Evolutionary conservation across 2,797 vertebrate genomes (phyloP).

Genomic region (Liasis olivaceus): DNA sequence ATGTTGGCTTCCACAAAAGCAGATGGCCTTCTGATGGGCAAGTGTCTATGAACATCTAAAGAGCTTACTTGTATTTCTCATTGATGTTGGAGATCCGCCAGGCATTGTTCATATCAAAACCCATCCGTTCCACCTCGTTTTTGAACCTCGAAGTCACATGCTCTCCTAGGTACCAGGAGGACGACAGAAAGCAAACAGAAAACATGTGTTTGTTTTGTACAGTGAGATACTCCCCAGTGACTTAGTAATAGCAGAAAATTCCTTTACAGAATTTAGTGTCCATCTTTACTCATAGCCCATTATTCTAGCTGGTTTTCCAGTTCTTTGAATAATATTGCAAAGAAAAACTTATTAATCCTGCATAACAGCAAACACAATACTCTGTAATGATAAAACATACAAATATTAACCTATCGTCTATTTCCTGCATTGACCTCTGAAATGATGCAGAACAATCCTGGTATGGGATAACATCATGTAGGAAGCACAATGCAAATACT

Average conservation of each 20-base stretch:
- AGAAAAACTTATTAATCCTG: neutral
- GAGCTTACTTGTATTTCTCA: conserved; percentile 92
- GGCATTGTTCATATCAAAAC: conserved; percentile 96
- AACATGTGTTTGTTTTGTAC: neutral
- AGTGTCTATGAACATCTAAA: conserved; percentile 21
- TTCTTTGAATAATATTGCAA: too few relatives aligned
- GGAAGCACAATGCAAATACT: neutral
- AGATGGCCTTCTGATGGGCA: neutral
- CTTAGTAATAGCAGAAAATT: neutral
- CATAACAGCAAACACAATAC: neutral
- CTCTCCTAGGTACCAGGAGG: conserved; percentile 80
- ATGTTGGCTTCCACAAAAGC: neutral
- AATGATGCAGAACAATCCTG: neutral
- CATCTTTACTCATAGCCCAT: neutral
- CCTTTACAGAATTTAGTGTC: neutral
- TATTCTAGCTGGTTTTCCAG: neutral
- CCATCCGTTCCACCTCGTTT: conserved; percentile 97
- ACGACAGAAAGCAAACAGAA: conserved; percentile 30
- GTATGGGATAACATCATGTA: neutral
- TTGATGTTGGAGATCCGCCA: conserved; percentile 99
- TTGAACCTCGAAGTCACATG: conserved; percentile 94
- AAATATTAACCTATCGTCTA: too few relatives aligned
- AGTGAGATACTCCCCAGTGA: too few relatives aligned
- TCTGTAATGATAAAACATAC: neutral
- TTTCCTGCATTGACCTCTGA: neutral